Conservation (phyloP, 1,140 invertebrate genomes). For the Papilio machaon region DNA sequence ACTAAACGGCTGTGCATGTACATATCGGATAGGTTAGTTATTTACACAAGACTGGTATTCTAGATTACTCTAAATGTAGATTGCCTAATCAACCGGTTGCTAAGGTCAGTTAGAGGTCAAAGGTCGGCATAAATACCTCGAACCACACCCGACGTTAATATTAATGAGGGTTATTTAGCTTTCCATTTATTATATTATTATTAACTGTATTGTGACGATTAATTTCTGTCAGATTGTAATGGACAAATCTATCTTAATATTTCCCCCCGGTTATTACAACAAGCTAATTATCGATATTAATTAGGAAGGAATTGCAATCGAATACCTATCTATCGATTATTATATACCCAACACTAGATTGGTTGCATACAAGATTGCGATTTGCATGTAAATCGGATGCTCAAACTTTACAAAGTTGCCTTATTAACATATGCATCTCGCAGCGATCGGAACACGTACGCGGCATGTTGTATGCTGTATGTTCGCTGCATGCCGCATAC, state of each 20-base stretch:
- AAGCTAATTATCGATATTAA: neutral
- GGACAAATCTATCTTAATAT: neutral
- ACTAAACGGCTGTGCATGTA: neutral
- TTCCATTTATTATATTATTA: neutral
- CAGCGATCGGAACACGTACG: constrained; percentile 41
- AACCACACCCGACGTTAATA: neutral
- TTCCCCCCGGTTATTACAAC: too few relatives aligned
- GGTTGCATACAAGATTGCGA: constrained; percentile 37
- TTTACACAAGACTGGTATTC: constrained; percentile 7
- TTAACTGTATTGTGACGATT: neutral
- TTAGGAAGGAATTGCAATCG: neutral
- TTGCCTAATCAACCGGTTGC: constrained; percentile 9
- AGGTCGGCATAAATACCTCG: neutral
- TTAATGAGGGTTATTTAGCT: neutral
- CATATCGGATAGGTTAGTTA: constrained; percentile 6
- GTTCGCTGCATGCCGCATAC: constrained; percentile 23
- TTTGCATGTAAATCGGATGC: constrained; percentile 52
- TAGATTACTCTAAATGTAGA: constrained; percentile 14
- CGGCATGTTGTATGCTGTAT: constrained; percentile 26
- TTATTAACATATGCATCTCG: constrained; percentile 48
- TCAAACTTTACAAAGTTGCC: constrained; percentile 48
- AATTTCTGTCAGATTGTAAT: neutral
- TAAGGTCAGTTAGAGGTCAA: constrained; percentile 21
- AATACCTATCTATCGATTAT: neutral
- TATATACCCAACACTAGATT: constrained; percentile 18